A percentile compares a stretch with the other conserved stretches of the same genome.
Conservation (phyloP, 2,888 invertebrate species). For the Drosophila rellima region DNA sequence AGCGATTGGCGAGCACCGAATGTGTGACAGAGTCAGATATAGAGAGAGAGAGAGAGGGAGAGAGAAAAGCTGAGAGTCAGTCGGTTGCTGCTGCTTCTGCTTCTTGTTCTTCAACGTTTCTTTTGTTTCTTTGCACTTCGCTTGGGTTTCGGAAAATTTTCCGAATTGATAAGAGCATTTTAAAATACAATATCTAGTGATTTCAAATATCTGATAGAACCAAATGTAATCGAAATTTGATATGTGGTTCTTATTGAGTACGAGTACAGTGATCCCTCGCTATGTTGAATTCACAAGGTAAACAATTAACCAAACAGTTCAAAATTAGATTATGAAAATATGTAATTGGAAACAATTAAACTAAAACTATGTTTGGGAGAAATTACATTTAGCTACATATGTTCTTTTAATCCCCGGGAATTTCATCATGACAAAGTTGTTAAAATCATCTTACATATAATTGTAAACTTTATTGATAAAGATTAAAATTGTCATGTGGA, state of each 20-base stretch:
- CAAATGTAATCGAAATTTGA: constrained; percentile 3
- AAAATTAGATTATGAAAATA: too few species aligned
- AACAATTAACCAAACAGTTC: too few species aligned
- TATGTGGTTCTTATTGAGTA: not conserved
- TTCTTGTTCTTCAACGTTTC: constrained; percentile 19
- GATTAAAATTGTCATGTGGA: not conserved
- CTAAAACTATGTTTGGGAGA: too few species aligned
- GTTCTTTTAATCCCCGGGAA: too few species aligned
- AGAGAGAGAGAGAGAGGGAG: not conserved
- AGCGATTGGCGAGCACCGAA: constrained; percentile 18
- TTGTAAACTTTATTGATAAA: too few species aligned
- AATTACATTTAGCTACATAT: too few species aligned
- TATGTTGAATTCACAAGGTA: not conserved
- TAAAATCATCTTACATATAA: too few species aligned
- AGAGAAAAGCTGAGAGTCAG: constrained; percentile 18
- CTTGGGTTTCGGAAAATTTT: constrained; percentile 52
- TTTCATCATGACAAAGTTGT: too few species aligned
- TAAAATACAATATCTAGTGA: constrained; percentile 3
- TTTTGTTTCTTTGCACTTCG: constrained; percentile 26
- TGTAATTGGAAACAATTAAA: too few species aligned
- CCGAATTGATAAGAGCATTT: constrained; percentile 45
- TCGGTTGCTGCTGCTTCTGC: constrained; percentile 10
- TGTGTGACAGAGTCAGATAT: not conserved
- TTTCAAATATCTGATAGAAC: constrained; percentile 7
- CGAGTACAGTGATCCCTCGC: not conserved